A percentile compares a stretch with the other conserved stretches of the same genome.
These are phyloP conservation scores for Alitta virens DNA, from an alignment of 2,888 invertebrate species.

Conservation along the genomic window DNA sequence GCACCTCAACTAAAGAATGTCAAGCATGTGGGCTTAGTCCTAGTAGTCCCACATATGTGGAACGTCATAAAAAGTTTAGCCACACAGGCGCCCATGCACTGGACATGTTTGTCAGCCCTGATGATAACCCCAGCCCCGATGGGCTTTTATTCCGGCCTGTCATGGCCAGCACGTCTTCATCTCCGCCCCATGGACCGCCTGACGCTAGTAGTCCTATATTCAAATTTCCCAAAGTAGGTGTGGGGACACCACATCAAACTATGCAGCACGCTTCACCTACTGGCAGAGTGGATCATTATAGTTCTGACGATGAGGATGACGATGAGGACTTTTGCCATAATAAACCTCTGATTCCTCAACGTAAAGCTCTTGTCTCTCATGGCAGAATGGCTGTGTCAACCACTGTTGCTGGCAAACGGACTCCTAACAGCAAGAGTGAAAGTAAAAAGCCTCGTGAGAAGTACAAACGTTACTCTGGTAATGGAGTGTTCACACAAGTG, in stretches of 20 bases:
- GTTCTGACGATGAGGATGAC: conserved; percentile 13
- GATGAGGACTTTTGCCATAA: conserved; percentile 17
- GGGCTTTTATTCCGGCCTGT: conserved; percentile 23
- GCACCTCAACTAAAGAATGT: conserved; percentile 9
- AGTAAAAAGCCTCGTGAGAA: conserved; percentile 15
- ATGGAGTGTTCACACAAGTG: conserved; percentile 18
- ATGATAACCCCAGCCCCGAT: conserved; percentile 23
- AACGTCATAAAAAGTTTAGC: conserved; percentile 27
- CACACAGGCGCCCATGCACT: conserved; percentile 34
- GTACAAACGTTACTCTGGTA: conserved; percentile 14
- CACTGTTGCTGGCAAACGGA: conserved; percentile 8
- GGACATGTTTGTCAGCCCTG: conserved; percentile 33
- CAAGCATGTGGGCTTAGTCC: conserved; percentile 23
- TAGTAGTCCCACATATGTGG: conserved; percentile 29
- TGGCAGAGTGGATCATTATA: conserved; percentile 15
- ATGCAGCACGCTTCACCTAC: conserved; percentile 15
- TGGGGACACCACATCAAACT: conserved; percentile 14
- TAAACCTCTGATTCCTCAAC: conserved; percentile 13
- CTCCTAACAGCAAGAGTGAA: conserved; percentile 7
- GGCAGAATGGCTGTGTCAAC: conserved; percentile 3
- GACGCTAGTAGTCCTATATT: conserved; percentile 8
- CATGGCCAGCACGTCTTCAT: conserved; percentile 13
- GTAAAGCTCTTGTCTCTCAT: conserved; percentile 10
- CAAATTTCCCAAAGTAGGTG: conserved; percentile 17
- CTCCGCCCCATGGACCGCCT: background rate